A percentile compares a stretch with the other conserved stretches of the same genome.
phyloP scores from a whole-genome alignment of 2,113 vertebrate species.

The Cheilinus undulatus region DNA sequence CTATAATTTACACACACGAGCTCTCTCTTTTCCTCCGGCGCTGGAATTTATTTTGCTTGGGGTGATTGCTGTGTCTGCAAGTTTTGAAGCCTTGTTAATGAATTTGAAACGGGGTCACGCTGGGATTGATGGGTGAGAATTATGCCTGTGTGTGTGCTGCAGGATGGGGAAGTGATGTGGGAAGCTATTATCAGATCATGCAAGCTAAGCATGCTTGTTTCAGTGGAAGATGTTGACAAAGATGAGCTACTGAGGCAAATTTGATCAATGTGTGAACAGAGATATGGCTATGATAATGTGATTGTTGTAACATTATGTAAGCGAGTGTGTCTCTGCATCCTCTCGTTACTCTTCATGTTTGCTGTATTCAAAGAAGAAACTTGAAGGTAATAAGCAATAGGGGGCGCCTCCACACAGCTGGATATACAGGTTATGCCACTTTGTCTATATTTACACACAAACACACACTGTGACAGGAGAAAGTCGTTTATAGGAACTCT shows the following conservation, averaged over 20 bases:
- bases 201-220: conserved; percentile 70
- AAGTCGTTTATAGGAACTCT: conserved; percentile 23
- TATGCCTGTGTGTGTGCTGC: conserved; percentile 35
- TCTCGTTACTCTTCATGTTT: conserved; percentile 40
- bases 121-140: conserved; percentile 78
- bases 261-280: conserved; percentile 26
- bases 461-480: conserved; percentile 23
- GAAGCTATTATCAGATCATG: conserved; percentile 60
- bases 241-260: conserved; percentile 37
- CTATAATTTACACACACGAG: conserved; percentile 57
- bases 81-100: conserved; percentile 81
- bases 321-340: neutral
- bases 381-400: conserved; percentile 80
- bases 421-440: conserved; percentile 48
- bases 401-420: conserved; percentile 86
- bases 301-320: conserved; percentile 8
- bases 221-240: conserved; percentile 43
- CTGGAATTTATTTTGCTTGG: conserved; percentile 79
- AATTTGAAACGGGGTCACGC: conserved; percentile 78
- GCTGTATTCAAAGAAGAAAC: conserved; percentile 41
- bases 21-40: conserved; percentile 61
- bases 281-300: conserved; percentile 4
- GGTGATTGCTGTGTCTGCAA: conserved; percentile 83
- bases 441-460: conserved; percentile 33
- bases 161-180: conserved; percentile 38